These are phyloP conservation scores for Antidorcas marsupialis DNA, from an alignment of 2,113 vertebrate genomes.

Conservation along the genomic window DNA sequence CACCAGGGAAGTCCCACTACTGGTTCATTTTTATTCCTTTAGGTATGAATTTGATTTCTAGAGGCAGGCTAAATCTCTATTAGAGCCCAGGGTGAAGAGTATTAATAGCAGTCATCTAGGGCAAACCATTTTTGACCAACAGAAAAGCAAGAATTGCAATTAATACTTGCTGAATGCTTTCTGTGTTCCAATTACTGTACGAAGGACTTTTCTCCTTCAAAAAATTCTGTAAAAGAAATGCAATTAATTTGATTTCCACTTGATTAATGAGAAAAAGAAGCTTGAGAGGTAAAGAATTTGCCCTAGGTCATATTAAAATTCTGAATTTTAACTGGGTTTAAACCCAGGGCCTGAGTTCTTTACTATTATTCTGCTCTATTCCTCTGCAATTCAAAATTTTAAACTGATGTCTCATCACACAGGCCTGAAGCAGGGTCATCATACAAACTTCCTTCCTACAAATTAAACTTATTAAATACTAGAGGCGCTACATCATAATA, in stretches of 20 bases:
- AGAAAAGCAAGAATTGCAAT: not conserved
- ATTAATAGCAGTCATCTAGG: not conserved
- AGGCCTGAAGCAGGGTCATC: not conserved
- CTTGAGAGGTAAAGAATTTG: not conserved
- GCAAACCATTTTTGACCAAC: not conserved
- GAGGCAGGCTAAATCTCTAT: not conserved
- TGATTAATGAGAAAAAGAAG: not conserved
- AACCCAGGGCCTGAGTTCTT: not conserved
- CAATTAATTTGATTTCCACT: not conserved
- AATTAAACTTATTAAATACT: not conserved
- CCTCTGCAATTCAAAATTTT: not conserved
- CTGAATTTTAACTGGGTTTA: not conserved
- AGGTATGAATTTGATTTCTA: not conserved
- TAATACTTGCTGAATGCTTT: not conserved
- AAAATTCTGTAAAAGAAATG: not conserved
- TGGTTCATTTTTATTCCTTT: not conserved
- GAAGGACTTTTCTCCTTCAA: not conserved
- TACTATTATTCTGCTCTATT: fast-evolving
- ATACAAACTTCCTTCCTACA: not conserved
- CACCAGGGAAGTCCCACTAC: not conserved
- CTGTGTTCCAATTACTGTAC: not conserved
- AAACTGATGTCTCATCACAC: not conserved
- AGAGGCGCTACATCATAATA: not conserved
- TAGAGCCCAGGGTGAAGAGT: not conserved
- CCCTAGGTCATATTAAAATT: not conserved